Percentiles rank a stretch among this genome's conserved stretches.
phyloP scores from a whole-genome alignment of 2,888 invertebrate species.

The Phaonia tiefii region DNA sequence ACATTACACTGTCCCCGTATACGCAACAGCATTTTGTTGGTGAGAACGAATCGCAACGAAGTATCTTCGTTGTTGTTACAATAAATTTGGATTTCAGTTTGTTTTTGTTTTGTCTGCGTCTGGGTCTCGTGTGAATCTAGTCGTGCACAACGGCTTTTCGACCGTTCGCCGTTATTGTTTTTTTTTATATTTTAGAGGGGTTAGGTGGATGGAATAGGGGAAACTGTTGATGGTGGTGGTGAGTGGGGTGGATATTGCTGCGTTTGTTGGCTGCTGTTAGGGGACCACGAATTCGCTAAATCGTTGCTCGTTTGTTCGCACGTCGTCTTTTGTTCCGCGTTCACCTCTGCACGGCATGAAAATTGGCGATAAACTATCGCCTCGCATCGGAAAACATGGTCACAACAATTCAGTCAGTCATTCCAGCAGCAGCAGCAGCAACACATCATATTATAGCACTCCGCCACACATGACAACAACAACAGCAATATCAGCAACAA shows the following conservation, averaged over 20 bases:
- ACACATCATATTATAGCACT: slow-evolving; percentile 65
- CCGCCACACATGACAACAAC: slow-evolving; percentile 55
- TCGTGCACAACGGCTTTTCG: slow-evolving; percentile 37
- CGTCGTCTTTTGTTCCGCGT: slow-evolving; percentile 78
- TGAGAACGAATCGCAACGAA: slow-evolving; percentile 55
- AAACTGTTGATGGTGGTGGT: neutral
- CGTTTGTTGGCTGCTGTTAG: slow-evolving; percentile 36
- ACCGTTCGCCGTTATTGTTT: neutral
- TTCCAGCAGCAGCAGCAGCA: slow-evolving; percentile 46
- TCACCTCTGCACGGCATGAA: slow-evolving; percentile 81
- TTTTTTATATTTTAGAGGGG: neutral
- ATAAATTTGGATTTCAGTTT: slow-evolving; percentile 60
- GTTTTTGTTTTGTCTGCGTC: slow-evolving; percentile 65
- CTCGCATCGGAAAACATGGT: slow-evolving; percentile 80
- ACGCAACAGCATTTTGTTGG: slow-evolving; percentile 63
- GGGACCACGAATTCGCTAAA: slow-evolving; percentile 32
- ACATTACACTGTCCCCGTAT: slow-evolving; percentile 58
- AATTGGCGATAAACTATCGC: slow-evolving; percentile 81
- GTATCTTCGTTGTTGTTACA: slow-evolving; percentile 63
- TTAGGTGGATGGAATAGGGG: neutral
- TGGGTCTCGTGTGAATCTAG: slow-evolving; percentile 65
- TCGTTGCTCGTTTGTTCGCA: slow-evolving; percentile 69
- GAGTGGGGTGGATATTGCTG: slow-evolving; percentile 23
- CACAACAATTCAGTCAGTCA: slow-evolving; percentile 71
- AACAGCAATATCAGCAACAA: slow-evolving; percentile 60